phyloP scores from a whole-genome alignment of 2,797 vertebrate species.

The Myoxocephalus aenaeus region DNA sequence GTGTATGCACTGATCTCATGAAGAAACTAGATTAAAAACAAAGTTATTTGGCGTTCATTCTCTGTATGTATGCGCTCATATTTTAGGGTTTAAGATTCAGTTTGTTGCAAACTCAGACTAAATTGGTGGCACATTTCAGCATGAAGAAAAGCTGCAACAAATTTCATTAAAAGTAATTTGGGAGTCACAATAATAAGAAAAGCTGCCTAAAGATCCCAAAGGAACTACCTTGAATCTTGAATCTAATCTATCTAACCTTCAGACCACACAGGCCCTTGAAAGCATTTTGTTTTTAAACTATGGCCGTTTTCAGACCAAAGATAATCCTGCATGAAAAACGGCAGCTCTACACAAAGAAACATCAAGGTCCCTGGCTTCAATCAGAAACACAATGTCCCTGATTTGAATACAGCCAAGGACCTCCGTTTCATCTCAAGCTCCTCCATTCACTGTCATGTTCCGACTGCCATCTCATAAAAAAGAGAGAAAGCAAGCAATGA shows the following conservation, averaged over 20 bases:
- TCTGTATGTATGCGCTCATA: not conserved
- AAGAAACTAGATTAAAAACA: not conserved
- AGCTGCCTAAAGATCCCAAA: not conserved
- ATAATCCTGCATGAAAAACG: not conserved
- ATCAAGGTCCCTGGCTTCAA: not conserved
- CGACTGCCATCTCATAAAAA: not conserved
- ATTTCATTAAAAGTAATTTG: not conserved
- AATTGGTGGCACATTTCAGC: too few species aligned
- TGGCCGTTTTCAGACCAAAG: not conserved
- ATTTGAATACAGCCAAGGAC: not conserved
- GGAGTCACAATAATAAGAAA: not conserved
- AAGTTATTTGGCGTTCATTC: not conserved
- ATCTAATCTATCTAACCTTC: too few species aligned
- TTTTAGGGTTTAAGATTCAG: not conserved
- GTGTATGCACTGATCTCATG: too few species aligned
- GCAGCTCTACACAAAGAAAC: not conserved
- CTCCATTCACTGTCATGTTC: not conserved
- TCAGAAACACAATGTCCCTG: not conserved
- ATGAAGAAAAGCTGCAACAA: not conserved
- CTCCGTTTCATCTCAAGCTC: not conserved
- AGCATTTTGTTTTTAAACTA: not conserved
- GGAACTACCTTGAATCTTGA: too few species aligned
- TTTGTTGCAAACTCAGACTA: not conserved
- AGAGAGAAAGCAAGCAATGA: too few species aligned
- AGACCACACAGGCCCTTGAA: not conserved